phyloP scores from a whole-genome alignment of 2,113 vertebrate genomes.

The Xyrauchen texanus region DNA sequence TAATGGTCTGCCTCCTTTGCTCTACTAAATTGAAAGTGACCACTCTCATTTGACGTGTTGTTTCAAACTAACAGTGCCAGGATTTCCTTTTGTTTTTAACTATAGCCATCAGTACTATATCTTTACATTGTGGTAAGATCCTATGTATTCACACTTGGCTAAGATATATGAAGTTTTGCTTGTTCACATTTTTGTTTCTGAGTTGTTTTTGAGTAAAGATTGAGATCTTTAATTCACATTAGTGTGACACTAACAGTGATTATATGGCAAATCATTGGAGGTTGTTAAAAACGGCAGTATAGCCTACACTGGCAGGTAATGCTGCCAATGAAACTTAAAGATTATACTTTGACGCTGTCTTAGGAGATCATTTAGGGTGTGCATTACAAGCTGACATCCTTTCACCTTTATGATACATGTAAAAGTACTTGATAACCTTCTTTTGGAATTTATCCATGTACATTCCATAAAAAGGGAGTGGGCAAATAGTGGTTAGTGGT shows the following conservation, averaged over 20 bases:
- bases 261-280: neutral
- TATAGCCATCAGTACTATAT: no score
- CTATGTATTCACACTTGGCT: no score
- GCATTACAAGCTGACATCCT: neutral
- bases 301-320: neutral
- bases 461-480: neutral
- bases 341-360: neutral
- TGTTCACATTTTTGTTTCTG: no score
- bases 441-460: neutral
- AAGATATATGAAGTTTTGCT: no score
- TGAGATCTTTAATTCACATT: constrained; percentile 5
- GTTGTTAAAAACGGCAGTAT: neutral
- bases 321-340: neutral
- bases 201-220: no score
- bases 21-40: constrained; percentile 8
- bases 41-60: neutral
- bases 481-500: neutral
- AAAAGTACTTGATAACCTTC: neutral
- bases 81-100: no score
- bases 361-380: neutral
- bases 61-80: no score
- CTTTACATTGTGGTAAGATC: no score
- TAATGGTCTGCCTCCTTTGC: constrained; percentile 7
- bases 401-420: neutral
- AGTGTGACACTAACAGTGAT: neutral